These are phyloP conservation scores for Ophion obscuratus DNA, from an alignment of 2,888 invertebrate species.

Conservation along the genomic window DNA sequence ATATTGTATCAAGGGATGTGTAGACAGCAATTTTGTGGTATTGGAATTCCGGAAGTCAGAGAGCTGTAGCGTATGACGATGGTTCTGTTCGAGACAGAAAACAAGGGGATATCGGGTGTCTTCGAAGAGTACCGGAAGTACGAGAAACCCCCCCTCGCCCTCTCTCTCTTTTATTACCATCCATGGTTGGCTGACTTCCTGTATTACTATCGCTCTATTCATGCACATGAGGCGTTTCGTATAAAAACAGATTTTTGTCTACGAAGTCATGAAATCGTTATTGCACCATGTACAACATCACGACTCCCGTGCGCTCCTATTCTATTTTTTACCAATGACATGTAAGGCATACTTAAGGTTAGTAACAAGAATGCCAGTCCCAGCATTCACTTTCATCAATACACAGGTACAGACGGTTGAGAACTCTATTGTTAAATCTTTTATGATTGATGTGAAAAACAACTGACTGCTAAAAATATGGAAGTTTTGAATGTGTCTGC, in stretches of 20 bases:
- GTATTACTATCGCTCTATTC: conserved; percentile 23
- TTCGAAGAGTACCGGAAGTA: conserved; percentile 53
- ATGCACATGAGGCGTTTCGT: background rate
- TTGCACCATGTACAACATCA: background rate
- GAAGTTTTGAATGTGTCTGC: background rate
- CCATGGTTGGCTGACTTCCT: background rate
- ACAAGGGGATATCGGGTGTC: conserved; percentile 52
- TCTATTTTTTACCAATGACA: background rate
- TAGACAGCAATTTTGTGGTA: conserved; percentile 70
- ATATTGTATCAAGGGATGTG: conserved; percentile 70
- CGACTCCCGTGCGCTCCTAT: background rate
- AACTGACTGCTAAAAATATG: background rate
- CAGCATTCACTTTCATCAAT: background rate
- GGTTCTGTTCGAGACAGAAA: conserved; percentile 32
- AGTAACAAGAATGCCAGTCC: background rate
- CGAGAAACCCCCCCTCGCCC: background rate
- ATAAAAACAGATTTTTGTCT: background rate
- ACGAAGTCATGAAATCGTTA: background rate
- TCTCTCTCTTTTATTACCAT: conserved; percentile 37
- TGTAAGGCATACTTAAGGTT: background rate
- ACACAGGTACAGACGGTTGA: background rate
- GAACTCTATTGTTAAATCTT: background rate
- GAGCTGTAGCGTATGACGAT: conserved; percentile 57
- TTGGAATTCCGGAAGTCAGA: conserved; percentile 58
- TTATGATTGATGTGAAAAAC: background rate